phyloP scores from a whole-genome alignment of 2,888 invertebrate species.

The Aleiodes leptofemur region DNA sequence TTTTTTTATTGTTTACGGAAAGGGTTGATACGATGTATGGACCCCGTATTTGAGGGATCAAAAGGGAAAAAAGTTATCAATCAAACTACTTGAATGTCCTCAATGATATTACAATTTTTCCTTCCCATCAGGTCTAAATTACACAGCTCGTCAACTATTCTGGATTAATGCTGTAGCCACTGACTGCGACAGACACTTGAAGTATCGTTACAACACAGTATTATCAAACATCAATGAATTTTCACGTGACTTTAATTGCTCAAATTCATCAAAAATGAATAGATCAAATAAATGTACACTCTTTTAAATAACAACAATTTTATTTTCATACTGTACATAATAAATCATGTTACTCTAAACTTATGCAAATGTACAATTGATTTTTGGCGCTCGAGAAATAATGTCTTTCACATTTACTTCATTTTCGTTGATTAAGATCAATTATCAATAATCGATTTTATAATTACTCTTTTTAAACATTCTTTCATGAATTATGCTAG shows the following conservation, averaged over 20 bases:
- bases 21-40: no score
- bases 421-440: constrained; percentile 38
- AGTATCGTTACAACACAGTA: constrained; percentile 53
- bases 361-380: constrained; percentile 13
- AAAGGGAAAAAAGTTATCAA: no score
- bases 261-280: constrained; percentile 50
- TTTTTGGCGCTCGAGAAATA: constrained; percentile 12
- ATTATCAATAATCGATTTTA: not conserved
- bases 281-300: constrained; percentile 46
- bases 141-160: constrained; percentile 53
- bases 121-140: constrained; percentile 47
- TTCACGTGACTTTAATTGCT: constrained; percentile 51
- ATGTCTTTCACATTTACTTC: not conserved
- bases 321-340: constrained; percentile 54
- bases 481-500: constrained; percentile 8
- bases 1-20: no score
- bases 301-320: constrained; percentile 55
- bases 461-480: constrained; percentile 13
- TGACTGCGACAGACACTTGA: constrained; percentile 50
- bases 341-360: constrained; percentile 46
- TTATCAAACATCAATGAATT: constrained; percentile 51
- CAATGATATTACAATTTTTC: not conserved
- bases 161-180: constrained; percentile 51
- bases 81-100: no score
- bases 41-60: no score